Evolutionary conservation across 1,140 invertebrate species (phyloP), one percentile per base, ranked within the genome.

Genomic region (Drosophila ficusphila): DNA sequence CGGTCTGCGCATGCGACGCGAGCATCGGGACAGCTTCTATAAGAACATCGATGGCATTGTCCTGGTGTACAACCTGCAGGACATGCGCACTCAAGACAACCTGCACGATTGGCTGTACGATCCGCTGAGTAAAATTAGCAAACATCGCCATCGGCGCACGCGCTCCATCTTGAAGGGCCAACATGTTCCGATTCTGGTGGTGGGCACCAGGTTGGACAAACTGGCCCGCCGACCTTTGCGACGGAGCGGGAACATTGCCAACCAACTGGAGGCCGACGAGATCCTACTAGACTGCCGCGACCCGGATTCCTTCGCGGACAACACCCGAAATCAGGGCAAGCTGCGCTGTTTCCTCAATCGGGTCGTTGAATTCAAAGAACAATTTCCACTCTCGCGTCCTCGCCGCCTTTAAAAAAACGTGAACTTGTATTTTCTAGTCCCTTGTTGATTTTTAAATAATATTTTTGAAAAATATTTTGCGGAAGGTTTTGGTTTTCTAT

Each of bases 91-190:
- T 2, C 76, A 76, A 7, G 79, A 83, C 19, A 71, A 39, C 14
- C 27, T 83, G 48, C 79, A 83, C 31, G 79, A 82, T 34, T 75
- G 70, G 75, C 58, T 82, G 0, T 76, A 83, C 31, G 70, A 71
- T 11, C 79, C 79, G 1, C 23, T 83, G 25, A 33, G 58, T 3
- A 41, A 61, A 38, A 79, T 85, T 7, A 41, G 58, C 25, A 72
- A 57, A n/a, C 12, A 67, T 47, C 75, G 79, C n/a, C 52, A 71
- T 11, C 21, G 29, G 2, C 70, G 70, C 2, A 3, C 29, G 3
- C 58, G 68, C 0, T 53, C 64, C 12, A 65, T 79, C 0, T 21
- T 70, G 4, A 29, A 18, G 4, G 67, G 58, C 12, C 58, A 51
- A 1, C 67, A 79, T 12, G 75, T 85, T 0, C 79, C 79, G 5